These are phyloP conservation scores for Stigmatopora argus DNA, from an alignment of 2,113 vertebrate genomes.

Conservation along the genomic window DNA sequence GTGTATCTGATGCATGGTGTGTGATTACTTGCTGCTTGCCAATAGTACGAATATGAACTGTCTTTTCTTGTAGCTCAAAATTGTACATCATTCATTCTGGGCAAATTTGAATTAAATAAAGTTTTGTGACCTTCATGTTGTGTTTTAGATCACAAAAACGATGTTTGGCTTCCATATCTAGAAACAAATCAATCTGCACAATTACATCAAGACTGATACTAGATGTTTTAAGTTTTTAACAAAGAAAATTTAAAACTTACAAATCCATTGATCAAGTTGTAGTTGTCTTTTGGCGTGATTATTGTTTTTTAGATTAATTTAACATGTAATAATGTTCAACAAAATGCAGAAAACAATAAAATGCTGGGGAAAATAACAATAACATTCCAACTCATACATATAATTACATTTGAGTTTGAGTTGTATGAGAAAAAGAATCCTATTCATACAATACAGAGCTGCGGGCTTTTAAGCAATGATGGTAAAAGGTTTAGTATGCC, in stretches of 20 bases:
- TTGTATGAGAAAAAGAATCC: not conserved
- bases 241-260: not conserved
- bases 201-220: not conserved
- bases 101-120: constrained; percentile 44
- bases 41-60: constrained; percentile 32
- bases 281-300: not conserved
- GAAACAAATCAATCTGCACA: not conserved
- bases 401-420: not conserved
- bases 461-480: not conserved
- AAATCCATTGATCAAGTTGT: not conserved
- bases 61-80: constrained; percentile 38
- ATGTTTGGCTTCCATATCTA: constrained; percentile 1
- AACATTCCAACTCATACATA: not conserved
- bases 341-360: not conserved
- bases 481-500: no score
- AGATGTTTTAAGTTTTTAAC: not conserved
- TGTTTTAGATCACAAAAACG: not conserved
- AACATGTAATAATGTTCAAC: not conserved
- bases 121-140: constrained; percentile 6
- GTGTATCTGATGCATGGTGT: constrained; percentile 13
- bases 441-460: not conserved
- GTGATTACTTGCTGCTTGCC: constrained; percentile 17
- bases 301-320: not conserved
- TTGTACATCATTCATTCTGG: constrained; percentile 65
- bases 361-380: not conserved